Evolutionary conservation across 2,797 vertebrate genomes (phyloP).

Genomic region (Mionectes olivaceus): DNA sequence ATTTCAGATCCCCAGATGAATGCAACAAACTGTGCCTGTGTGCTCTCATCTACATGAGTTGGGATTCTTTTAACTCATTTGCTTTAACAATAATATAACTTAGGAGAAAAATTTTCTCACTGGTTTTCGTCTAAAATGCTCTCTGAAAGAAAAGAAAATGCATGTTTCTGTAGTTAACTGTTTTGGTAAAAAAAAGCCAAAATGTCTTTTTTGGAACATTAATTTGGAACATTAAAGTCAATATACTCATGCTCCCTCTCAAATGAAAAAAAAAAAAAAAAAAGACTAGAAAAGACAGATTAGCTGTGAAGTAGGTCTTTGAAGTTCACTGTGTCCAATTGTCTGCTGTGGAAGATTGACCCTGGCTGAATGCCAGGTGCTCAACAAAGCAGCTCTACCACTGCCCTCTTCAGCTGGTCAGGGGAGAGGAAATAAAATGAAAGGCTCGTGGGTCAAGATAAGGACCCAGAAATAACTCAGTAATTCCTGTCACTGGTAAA

Average conservation of each 20-base stretch:
- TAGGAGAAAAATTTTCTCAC: neutral
- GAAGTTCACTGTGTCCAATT: neutral
- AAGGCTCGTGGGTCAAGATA: neutral
- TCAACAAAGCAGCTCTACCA: neutral
- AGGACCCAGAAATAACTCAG: neutral
- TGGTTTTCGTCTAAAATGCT: neutral
- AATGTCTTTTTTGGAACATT: neutral
- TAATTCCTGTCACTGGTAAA: neutral
- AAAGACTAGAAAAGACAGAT: neutral
- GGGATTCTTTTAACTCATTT: neutral
- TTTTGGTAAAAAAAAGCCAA: neutral
- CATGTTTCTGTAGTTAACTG: neutral
- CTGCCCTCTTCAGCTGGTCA: neutral
- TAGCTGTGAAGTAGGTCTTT: neutral
- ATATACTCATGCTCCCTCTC: neutral
- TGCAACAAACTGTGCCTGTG: neutral
- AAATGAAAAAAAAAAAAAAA: neutral
- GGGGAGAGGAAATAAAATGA: fast-evolving
- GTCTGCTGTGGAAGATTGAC: neutral
- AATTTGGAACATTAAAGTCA: neutral
- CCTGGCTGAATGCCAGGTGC: neutral
- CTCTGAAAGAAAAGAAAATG: neutral
- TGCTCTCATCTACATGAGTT: neutral
- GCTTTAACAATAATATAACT: neutral
- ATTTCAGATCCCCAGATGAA: neutral